Percentiles rank a stretch among this genome's conserved stretches.
Conservation (phyloP, 1,140 invertebrate species). For the Bradysia coprophila region DNA sequence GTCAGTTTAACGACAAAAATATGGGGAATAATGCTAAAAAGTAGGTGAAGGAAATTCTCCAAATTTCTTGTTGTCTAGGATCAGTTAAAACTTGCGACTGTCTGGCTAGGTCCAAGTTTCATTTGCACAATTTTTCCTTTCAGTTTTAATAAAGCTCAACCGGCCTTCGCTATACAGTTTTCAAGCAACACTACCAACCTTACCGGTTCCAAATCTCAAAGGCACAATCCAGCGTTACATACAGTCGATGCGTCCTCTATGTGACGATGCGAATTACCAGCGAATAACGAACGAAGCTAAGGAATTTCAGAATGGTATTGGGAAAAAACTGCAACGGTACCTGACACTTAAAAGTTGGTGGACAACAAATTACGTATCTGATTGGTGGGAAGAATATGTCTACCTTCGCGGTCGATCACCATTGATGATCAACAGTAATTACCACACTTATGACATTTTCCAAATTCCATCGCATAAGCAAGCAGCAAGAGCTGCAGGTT, state of each 20-base stretch:
- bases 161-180: conserved; percentile 90
- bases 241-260: conserved; percentile 68
- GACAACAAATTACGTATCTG: conserved; percentile 85
- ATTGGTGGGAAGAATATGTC: conserved; percentile 99
- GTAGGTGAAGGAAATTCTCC: too few relatives aligned
- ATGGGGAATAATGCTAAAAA: too few relatives aligned
- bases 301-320: conserved; percentile 84
- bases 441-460: conserved; percentile 88
- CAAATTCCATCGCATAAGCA: conserved; percentile 64
- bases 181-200: conserved; percentile 82
- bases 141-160: conserved; percentile 63
- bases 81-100: too few relatives aligned
- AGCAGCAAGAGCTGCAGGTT: conserved; percentile 77
- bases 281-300: conserved; percentile 68
- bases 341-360: conserved; percentile 90
- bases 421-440: conserved; percentile 97
- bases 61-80: conserved; percentile 37
- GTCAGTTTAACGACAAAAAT: too few relatives aligned
- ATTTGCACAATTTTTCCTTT: too few relatives aligned
- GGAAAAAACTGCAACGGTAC: conserved; percentile 84
- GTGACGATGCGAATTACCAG: conserved; percentile 68
- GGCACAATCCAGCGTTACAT: conserved; percentile 80
- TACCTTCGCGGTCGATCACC: conserved; percentile 86
- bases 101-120: too few relatives aligned
- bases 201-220: conserved; percentile 73